Evolutionary conservation across 2,113 vertebrate genomes (phyloP), one percentile per base, ranked within the genome.

Genomic region (Anolis sagrei): DNA sequence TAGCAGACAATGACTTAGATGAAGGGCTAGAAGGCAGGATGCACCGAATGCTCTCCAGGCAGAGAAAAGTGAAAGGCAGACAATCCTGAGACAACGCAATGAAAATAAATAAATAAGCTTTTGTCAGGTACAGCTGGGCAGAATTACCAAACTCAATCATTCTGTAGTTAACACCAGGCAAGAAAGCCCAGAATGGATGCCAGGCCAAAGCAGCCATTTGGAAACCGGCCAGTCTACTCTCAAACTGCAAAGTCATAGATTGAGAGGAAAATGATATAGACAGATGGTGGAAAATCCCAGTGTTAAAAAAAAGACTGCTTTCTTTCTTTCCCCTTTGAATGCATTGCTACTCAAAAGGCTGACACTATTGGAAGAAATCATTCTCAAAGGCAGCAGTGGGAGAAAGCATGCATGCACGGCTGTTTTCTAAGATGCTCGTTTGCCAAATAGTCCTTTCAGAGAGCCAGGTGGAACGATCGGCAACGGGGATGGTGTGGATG

Each of bases 401-500:
- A 19, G 29, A 66, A 51, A 1, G 39, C 14, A 44, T 5, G 5
- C 34, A 14, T 3, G 5, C 34, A 14, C 1, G 10, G 27, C 2
- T 1, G 0, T 29, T 9, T 8, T 9, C 6, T 2, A 13, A 18
- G 48, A 61, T 7, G 48, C 62, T 7, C 49, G 8, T 0, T 27
- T 61, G 27, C 32, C 44, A 61, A 39, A 44, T 44, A 9, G 1
- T 23, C 19, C 1, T 6, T 1, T 23, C 11, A 29, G 34, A 9
- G 27, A 58, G 10, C 1, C 14, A 54, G 11, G 3, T 4, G 0
- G 3, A 6, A 7, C 13, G 14, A 7, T 23, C 4, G 14, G 36
- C 21, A 48, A 0, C 0, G 1, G 2, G 14, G 5, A 16, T 5
- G 8, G 23, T 6, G 1, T 0, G 2, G 39, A 21, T 32, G 18